Percentiles rank a stretch among this genome's conserved stretches.
Evolutionary conservation across 2,888 invertebrate genomes (phyloP).

Genomic region (Ctenicera cuprea): DNA sequence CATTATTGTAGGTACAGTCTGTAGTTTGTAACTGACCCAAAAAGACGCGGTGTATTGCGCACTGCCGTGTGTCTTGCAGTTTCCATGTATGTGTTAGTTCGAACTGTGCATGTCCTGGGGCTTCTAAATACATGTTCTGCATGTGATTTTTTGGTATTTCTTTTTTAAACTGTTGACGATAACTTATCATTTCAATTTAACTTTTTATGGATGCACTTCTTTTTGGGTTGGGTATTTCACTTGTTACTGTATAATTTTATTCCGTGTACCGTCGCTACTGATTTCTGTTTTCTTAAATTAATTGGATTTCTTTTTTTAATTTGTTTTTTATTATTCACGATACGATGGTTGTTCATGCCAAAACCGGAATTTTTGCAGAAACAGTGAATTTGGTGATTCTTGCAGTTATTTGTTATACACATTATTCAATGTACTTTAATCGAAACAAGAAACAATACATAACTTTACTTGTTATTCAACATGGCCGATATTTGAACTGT

Average conservation of each 20-base stretch:
- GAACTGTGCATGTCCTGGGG: conserved; percentile 67
- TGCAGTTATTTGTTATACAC: too few species aligned
- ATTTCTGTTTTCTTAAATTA: conserved; percentile 50
- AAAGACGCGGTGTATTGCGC: conserved; percentile 64
- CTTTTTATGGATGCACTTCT: conserved; percentile 61
- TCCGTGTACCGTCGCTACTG: conserved; percentile 49
- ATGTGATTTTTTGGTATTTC: conserved; percentile 60
- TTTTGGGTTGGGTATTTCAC: conserved; percentile 70
- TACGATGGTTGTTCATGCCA: too few species aligned
- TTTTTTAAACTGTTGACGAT: conserved; percentile 49
- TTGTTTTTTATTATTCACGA: too few species aligned
- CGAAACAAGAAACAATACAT: too few species aligned
- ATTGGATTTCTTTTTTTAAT: conserved; percentile 32
- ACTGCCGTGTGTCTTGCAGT: conserved; percentile 56
- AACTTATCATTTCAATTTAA: conserved; percentile 50
- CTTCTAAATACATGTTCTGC: conserved; percentile 67
- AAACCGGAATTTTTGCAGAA: too few species aligned
- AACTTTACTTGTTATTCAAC: too few species aligned
- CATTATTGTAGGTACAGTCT: conserved; percentile 70
- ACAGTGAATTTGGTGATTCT: too few species aligned
- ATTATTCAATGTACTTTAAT: too few species aligned
- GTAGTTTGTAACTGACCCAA: conserved; percentile 73
- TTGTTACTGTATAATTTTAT: conserved; percentile 52
- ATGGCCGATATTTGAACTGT: too few species aligned
- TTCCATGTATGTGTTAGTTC: conserved; percentile 65